Evolutionary conservation across 2,797 vertebrate species (phyloP).

Genomic region (Varecia variegata): DNA sequence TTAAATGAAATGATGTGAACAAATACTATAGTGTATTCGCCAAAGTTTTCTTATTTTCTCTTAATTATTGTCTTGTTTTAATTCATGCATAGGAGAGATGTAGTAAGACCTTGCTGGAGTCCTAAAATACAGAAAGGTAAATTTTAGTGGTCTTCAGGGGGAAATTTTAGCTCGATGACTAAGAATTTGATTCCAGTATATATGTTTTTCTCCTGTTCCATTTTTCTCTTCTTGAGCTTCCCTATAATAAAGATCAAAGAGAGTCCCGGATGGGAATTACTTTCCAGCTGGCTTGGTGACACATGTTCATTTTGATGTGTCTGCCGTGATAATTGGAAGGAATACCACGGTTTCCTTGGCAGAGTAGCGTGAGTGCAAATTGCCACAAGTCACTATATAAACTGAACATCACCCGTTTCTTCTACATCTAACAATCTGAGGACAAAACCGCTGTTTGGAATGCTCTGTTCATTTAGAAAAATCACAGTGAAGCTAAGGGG

Average conservation of each 20-base stretch:
- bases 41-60: not conserved
- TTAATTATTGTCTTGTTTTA: not conserved
- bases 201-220: not conserved
- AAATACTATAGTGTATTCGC: not conserved
- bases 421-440: no score
- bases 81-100: not conserved
- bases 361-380: not conserved
- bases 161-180: not conserved
- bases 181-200: not conserved
- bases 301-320: not conserved
- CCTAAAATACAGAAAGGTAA: not conserved
- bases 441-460: not conserved
- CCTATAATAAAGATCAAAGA: not conserved
- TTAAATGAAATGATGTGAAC: not conserved
- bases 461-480: not conserved
- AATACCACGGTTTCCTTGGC: not conserved
- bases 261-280: not conserved
- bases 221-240: not conserved
- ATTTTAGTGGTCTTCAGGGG: not conserved
- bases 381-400: not conserved
- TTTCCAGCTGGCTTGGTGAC: not conserved
- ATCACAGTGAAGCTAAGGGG: not conserved
- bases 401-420: not conserved
- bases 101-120: not conserved
- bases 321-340: not conserved